phyloP scores from a whole-genome alignment of 2,888 invertebrate species.

The Chaetoderma sp. region DNA sequence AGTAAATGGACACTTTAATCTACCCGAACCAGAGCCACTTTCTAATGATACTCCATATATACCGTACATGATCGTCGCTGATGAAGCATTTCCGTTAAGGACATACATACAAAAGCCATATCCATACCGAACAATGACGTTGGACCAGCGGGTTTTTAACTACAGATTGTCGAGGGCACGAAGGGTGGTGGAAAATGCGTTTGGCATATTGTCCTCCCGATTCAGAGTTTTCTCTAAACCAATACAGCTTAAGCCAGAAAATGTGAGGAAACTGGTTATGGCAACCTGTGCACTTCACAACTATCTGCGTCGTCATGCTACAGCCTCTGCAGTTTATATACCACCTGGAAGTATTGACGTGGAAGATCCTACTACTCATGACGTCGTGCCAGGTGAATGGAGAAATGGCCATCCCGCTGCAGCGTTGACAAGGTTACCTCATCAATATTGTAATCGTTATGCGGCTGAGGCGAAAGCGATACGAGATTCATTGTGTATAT shows the following conservation, averaged over 20 bases:
- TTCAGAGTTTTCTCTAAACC: slow-evolving; percentile 9
- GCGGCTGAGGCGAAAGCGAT: background rate
- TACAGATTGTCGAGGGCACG: background rate
- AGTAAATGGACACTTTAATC: too few species aligned
- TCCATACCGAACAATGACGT: background rate
- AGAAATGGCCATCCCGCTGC: background rate
- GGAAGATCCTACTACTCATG: background rate
- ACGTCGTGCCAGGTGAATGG: background rate
- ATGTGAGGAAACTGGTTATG: slow-evolving; percentile 6
- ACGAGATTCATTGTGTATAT: background rate
- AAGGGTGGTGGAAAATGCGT: background rate
- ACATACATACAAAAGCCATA: slow-evolving; percentile 2
- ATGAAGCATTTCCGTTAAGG: slow-evolving; percentile 11
- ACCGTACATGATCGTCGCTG: slow-evolving; percentile 2
- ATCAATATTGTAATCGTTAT: background rate
- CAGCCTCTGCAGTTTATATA: background rate
- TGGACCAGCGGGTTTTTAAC: slow-evolving; percentile 9
- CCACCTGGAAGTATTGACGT: slow-evolving; percentile 2
- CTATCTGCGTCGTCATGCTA: background rate
- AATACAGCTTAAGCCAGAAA: slow-evolving; percentile 1
- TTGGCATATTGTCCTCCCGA: background rate
- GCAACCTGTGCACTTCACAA: slow-evolving; percentile 4
- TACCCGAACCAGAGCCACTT: too few species aligned
- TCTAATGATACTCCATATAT: background rate
- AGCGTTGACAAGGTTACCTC: background rate